Conservation (phyloP, 1,140 invertebrate genomes). For the Anastrepha ludens region DNA sequence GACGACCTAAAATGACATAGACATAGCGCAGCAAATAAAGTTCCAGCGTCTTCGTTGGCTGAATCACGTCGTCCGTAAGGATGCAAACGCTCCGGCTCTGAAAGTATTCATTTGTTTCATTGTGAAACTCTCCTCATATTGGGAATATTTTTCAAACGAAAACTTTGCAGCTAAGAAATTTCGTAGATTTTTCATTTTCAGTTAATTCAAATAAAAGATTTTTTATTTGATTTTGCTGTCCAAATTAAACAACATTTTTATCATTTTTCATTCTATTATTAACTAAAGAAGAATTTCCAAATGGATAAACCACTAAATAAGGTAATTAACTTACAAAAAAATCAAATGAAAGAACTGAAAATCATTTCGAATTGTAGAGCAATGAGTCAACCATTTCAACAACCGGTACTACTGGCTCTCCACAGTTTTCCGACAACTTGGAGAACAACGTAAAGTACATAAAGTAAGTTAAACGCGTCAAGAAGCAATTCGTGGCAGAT, state of each 20-base stretch:
- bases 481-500: not conserved
- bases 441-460: slow-evolving; percentile 56
- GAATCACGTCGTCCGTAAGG: no score
- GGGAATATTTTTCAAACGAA: slow-evolving; percentile 42
- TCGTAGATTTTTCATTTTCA: slow-evolving; percentile 47
- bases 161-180: slow-evolving; percentile 50
- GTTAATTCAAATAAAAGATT: slow-evolving; percentile 50
- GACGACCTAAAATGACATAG: no score
- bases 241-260: slow-evolving; percentile 52
- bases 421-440: slow-evolving; percentile 50
- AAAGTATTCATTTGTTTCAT: not conserved
- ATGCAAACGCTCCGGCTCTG: no score
- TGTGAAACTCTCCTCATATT: not conserved
- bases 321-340: not conserved
- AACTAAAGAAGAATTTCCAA: not conserved
- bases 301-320: slow-evolving; percentile 48
- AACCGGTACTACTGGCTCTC: slow-evolving; percentile 49
- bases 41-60: no score
- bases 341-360: not conserved
- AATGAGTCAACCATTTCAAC: slow-evolving; percentile 55
- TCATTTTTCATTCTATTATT: slow-evolving; percentile 22
- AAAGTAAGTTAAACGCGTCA: slow-evolving; percentile 26
- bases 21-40: no score
- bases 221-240: slow-evolving; percentile 56
- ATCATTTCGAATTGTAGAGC: slow-evolving; percentile 1